Percentiles rank a stretch among this genome's conserved stretches.
phyloP scores from a whole-genome alignment of 2,113 vertebrate genomes.

The Bufo bufo region DNA sequence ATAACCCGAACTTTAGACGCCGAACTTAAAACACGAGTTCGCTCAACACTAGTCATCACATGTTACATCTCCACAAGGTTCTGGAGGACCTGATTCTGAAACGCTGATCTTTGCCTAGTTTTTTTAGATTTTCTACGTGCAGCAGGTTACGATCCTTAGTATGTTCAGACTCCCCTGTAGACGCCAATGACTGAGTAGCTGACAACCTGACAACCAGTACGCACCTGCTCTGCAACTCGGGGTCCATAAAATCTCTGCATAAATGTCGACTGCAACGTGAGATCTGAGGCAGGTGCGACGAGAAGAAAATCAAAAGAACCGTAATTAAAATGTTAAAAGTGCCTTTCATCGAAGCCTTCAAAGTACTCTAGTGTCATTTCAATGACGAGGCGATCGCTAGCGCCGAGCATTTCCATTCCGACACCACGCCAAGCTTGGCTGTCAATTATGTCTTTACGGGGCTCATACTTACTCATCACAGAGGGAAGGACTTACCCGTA shows the following conservation, averaged over 20 bases:
- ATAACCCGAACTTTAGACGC: no score
- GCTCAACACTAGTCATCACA: no score
- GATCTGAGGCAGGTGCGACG: not conserved
- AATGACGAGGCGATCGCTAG: not conserved
- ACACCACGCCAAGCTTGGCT: not conserved
- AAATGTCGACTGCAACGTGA: not conserved
- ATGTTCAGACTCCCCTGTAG: not conserved
- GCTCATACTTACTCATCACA: not conserved
- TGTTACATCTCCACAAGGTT: no score
- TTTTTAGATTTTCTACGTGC: not conserved
- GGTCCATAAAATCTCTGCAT: not conserved
- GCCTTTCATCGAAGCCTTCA: not conserved
- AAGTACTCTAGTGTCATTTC: not conserved
- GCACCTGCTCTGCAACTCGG: not conserved
- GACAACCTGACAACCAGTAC: not conserved
- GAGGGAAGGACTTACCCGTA: not conserved
- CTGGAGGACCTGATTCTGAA: not conserved
- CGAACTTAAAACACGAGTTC: no score
- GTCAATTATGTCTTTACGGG: not conserved
- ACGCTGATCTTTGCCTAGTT: not conserved
- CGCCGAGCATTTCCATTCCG: not conserved
- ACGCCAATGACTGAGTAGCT: not conserved
- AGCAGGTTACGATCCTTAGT: not conserved
- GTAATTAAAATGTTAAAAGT: constrained; percentile 21
- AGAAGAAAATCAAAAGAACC: not conserved